Evolutionary conservation across 2,113 vertebrate genomes (phyloP), one percentile per base, ranked within the genome.

Genomic region (Anas platyrhynchos): DNA sequence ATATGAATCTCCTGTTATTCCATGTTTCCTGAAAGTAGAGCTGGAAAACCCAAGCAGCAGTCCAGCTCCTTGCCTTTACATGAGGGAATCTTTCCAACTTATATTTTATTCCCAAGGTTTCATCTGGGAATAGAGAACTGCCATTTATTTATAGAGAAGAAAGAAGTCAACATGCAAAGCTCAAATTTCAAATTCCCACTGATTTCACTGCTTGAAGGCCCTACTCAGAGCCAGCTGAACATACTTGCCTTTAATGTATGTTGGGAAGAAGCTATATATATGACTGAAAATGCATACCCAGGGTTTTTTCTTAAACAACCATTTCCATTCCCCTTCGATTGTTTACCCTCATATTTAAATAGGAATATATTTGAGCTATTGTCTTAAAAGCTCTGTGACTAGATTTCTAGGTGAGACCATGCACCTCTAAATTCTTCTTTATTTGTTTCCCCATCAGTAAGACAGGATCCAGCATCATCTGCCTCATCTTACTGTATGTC

Each of bases 1-100:
- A 90, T 95, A 86, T 96, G 84, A 95, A 93, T 93, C 78, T 94
- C 91, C 83, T 94, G 88, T 89, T 90, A 91, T 68, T 61, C 36
- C 90, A 88, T 84, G 69, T 93, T 94, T 89, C 80, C 72, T 93
- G 72, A 76, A 92, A 92, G 89, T 34, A 23, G 43, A 50, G 62
- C 61, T 44, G 52, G 83, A 86, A 89, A 73, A 83, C 10, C 48
- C 58, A 65, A 75, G 68, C 27, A 36, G 9, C 16, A 31, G n/a
- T 72, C 50, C 63, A 68, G 31, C 69, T 78, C 29, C 31, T 44
- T 26, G 26, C 34, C 12, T 22, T 61, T 63, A 36, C 34, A 31
- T 48, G 17, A 65, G 38, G 31, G 16, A 27, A 76, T 79, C 26
- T 44, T 62, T 21, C 56, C 23, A 3, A 3, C 10, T 79, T 79